Evolutionary conservation across 2,113 vertebrate genomes (phyloP), one percentile per base, ranked within the genome.

Genomic region (Abramis brama): DNA sequence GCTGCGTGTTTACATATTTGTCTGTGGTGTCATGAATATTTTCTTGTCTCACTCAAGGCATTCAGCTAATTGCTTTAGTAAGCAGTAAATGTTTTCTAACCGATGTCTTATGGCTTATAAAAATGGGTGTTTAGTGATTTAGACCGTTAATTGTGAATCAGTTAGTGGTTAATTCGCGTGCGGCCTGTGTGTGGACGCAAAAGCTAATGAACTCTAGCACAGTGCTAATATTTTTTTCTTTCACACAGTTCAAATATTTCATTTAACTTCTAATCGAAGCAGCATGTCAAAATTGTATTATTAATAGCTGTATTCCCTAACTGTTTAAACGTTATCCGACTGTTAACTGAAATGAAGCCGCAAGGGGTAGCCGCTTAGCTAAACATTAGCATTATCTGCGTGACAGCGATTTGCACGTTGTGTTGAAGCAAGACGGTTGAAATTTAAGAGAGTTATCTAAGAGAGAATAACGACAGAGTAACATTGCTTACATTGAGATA

Each of bases 301-400:
- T 5, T 12, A 52, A 23, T 39, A 8, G 2, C 0, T 4, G 21
- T 47, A 5, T 75, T 25, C n/a, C 23, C 1, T 23, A 78, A 23
- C 7, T 17, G 17, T 55, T 78, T 33, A 55, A 57, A 57, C 25
- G 0, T 10, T 23, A 57, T 55, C 17, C 27, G 2, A 36, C n/a
- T 27, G 59, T 47, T 82, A 33, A 15, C 17, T 43, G 0, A 36
- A 2, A 5, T 36, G 10, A 78, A 55, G 17, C 50, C 27, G 50
- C 3, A 17, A 57, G 19, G 1, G 45, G 3, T 55, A 50, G 64
- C 62, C 55, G 64, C 45, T 30, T 82, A 36, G 80, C 80, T 82
- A 33, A 75, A 82, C 64, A 17, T 82, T 82, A 81, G 79, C 79
- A 70, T 70, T 55, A 70, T 12, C 80, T 70, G 19, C 21, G 43